A percentile compares a stretch with the other conserved stretches of the same genome.
Evolutionary conservation across 1,140 invertebrate genomes (phyloP).

Genomic region (Copidosoma floridanum): DNA sequence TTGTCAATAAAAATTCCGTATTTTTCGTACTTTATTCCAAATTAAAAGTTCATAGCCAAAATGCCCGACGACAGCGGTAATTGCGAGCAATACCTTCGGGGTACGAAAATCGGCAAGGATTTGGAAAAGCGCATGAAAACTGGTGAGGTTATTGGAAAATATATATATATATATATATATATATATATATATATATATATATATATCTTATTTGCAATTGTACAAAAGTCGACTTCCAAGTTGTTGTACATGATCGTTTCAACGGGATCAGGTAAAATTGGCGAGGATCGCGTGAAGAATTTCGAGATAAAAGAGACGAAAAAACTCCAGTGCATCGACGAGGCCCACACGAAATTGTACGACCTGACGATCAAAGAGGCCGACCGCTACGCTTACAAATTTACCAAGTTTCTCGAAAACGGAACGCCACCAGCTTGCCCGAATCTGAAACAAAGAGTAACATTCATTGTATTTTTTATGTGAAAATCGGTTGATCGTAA

Average conservation of each 20-base stretch:
- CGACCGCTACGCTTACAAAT: not conserved
- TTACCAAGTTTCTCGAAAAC: not conserved
- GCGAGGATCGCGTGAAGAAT: not conserved
- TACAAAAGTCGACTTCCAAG: not conserved
- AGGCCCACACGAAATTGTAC: not conserved
- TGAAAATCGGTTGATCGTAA: too few relatives aligned
- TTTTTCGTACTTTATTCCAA: not conserved
- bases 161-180: too few relatives aligned
- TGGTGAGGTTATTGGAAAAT: not conserved
- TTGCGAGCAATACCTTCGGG: not conserved
- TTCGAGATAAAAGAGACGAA: not conserved
- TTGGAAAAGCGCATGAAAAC: conserved; percentile 1
- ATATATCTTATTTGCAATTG: too few relatives aligned
- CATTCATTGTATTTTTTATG: not conserved
- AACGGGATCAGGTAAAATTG: not conserved
- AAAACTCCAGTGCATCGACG: not conserved
- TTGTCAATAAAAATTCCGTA: not conserved
- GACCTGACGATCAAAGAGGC: not conserved
- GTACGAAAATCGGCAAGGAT: not conserved
- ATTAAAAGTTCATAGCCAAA: not conserved
- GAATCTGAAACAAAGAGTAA: not conserved
- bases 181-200: too few relatives aligned
- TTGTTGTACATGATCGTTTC: not conserved
- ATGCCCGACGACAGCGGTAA: not conserved
- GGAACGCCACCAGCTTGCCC: not conserved